Percentiles rank a stretch among this genome's conserved stretches.
phyloP scores from a whole-genome alignment of 2,888 invertebrate genomes.

The Drosophila mayaguana region DNA sequence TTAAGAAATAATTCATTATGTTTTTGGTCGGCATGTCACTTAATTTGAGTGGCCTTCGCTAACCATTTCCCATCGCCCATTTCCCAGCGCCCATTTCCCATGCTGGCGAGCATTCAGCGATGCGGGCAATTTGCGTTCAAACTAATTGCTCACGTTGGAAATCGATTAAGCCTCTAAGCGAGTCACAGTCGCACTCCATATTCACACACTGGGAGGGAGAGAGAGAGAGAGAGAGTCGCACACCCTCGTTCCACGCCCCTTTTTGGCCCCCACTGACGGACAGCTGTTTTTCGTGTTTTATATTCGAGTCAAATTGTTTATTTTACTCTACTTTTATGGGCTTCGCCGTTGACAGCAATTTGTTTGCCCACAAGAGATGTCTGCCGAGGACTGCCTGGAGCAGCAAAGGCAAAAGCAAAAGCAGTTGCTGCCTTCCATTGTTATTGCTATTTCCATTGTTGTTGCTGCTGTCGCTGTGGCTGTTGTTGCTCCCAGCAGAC shows the following conservation, averaged over 20 bases:
- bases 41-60: slow-evolving; percentile 69
- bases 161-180: slow-evolving; percentile 68
- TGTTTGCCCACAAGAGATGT: slow-evolving; percentile 44
- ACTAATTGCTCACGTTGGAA: slow-evolving; percentile 66
- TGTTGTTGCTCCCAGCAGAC: slow-evolving; percentile 10
- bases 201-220: neutral
- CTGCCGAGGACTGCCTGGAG: slow-evolving; percentile 2
- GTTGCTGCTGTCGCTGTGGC: neutral
- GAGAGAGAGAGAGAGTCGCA: neutral
- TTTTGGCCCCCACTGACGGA: slow-evolving; percentile 11
- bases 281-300: slow-evolving; percentile 63
- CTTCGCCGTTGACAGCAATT: slow-evolving; percentile 70
- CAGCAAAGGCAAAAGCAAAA: neutral
- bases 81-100: neutral
- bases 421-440: slow-evolving; percentile 18
- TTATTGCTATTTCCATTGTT: neutral
- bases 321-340: slow-evolving; percentile 73
- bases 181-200: slow-evolving; percentile 15
- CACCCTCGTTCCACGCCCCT: neutral
- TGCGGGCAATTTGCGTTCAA: slow-evolving; percentile 71
- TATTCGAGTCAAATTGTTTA: slow-evolving; percentile 73
- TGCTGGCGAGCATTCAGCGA: slow-evolving; percentile 32
- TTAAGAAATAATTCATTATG: slow-evolving; percentile 80
- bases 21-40: slow-evolving; percentile 73
- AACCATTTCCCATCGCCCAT: neutral